Base-by-base conservation (phyloP, 1,140 invertebrate species). In the Drosophila chauvacae region DNA sequence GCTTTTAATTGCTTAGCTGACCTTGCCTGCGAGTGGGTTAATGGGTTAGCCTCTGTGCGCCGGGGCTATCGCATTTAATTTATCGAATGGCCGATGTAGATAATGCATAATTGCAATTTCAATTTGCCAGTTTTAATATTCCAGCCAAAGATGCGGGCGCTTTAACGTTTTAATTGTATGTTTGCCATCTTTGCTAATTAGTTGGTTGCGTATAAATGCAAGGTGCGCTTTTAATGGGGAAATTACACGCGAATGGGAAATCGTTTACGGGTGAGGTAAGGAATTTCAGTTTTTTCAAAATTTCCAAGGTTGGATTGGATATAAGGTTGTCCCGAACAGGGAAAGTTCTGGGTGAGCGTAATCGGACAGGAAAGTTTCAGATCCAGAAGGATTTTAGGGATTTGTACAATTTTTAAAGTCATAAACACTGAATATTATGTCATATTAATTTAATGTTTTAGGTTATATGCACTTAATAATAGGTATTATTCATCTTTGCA, bases 1-100 rank as follows among this genome's bases (percentile, higher is more conserved):
- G 28, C 63, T 77, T 77, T 77, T 66, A 77, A 77, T 76, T 76
- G 74, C 56, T 76, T 68, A 68, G 62, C 56, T 60, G 63, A 76
- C 74, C 74, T 71, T 59, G 69, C 66, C 53, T n/a, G n/a, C 37
- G 37, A 60, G 28, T 50, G 69, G 53, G 53, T 72, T 71, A 72
- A 72, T 72, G 53, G 53, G 69, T 72, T 72, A 58, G 45, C 33
- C 66, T 23, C 28, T 72, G 18, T 48, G 64, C n/a, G 66, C 47
- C 26, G 20, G n/a, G 14, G 66, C 53, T 71, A 72, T 72, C 69
- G 66, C 13, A 42, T 71, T 72, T 59, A 72, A 71, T 72, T 72
- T 59, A 72, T 72, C 69, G 20, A 71, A 59, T 72, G 20, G 51
- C 42, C 30, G 65, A 72, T 71, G 65, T 37, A 72, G 65, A 72